A percentile compares a stretch with the other conserved stretches of the same genome.
phyloP scores from a whole-genome alignment of 2,113 vertebrate species.

The Alouatta palliata region DNA sequence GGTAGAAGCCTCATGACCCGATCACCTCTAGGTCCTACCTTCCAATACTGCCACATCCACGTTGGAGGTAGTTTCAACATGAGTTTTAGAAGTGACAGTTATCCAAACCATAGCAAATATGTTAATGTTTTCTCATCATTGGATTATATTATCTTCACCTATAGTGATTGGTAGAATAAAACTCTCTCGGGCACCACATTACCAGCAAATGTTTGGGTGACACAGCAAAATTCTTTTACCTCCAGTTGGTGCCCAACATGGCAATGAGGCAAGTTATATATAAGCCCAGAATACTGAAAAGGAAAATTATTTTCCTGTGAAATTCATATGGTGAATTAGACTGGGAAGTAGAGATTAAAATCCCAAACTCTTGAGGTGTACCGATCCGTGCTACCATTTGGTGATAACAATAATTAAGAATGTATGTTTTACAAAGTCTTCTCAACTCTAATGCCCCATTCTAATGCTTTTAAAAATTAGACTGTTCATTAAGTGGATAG shows the following conservation, averaged over 20 bases:
- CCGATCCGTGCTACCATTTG: neutral
- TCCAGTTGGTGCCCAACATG: neutral
- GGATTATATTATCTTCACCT: neutral
- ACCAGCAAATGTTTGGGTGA: slow-evolving; percentile 28
- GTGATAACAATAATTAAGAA: slow-evolving; percentile 1
- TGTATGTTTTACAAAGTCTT: slow-evolving; percentile 14
- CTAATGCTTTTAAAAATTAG: slow-evolving; percentile 30
- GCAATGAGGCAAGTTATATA: neutral
- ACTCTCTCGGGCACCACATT: neutral
- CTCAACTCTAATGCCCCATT: neutral
- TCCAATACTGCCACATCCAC: neutral
- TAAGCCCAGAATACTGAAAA: neutral
- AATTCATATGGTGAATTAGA: neutral
- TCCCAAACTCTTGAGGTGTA: neutral
- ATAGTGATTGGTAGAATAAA: neutral
- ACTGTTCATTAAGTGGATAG: neutral
- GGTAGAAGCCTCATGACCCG: neutral
- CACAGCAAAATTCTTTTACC: neutral
- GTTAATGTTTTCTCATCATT: slow-evolving; percentile 20
- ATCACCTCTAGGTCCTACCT: neutral
- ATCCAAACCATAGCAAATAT: neutral
- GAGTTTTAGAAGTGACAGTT: neutral
- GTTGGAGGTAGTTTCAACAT: neutral
- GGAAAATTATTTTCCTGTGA: slow-evolving; percentile 4
- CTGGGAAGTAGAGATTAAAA: slow-evolving; percentile 2